These are phyloP conservation scores for Thera obeliscata DNA, from an alignment of 2,888 invertebrate genomes.

Conservation along the genomic window DNA sequence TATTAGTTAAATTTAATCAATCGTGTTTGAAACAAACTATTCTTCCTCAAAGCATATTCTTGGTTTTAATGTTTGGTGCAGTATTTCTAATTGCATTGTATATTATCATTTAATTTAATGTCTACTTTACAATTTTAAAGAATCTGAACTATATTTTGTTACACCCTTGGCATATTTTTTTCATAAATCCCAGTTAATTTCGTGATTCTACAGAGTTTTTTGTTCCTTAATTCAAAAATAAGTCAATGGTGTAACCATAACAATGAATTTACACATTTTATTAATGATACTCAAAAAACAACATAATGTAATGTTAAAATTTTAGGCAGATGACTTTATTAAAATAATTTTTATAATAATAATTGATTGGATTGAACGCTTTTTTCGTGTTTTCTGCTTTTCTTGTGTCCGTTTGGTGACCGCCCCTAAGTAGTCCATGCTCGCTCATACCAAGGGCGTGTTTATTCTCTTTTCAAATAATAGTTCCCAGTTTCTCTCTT, in stretches of 20 bases:
- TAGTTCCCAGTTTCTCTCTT: slow-evolving; percentile 81
- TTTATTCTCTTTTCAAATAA: slow-evolving; percentile 79
- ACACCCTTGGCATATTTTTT: slow-evolving; percentile 65
- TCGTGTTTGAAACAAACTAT: slow-evolving; percentile 67
- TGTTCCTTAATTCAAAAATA: slow-evolving; percentile 48
- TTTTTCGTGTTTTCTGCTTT: slow-evolving; percentile 86
- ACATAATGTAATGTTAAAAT: slow-evolving; percentile 74
- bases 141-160: slow-evolving; percentile 59
- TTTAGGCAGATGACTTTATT: slow-evolving; percentile 70
- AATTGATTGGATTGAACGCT: slow-evolving; percentile 86
- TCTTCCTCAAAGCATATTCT: slow-evolving; percentile 76
- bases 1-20: slow-evolving; percentile 64
- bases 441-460: slow-evolving; percentile 80
- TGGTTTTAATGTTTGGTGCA: slow-evolving; percentile 83
- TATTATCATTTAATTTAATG: slow-evolving; percentile 77
- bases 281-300: slow-evolving; percentile 82
- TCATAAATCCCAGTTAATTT: too few species aligned
- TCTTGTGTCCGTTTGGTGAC: slow-evolving; percentile 86
- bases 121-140: slow-evolving; percentile 66
- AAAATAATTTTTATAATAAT: slow-evolving; percentile 74
- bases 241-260: slow-evolving; percentile 59
- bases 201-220: not conserved
- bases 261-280: slow-evolving; percentile 60
- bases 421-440: slow-evolving; percentile 84
- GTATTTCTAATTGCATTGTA: slow-evolving; percentile 83